phyloP scores from a whole-genome alignment of 2,797 vertebrate genomes.

The Oreochromis mossambicus region DNA sequence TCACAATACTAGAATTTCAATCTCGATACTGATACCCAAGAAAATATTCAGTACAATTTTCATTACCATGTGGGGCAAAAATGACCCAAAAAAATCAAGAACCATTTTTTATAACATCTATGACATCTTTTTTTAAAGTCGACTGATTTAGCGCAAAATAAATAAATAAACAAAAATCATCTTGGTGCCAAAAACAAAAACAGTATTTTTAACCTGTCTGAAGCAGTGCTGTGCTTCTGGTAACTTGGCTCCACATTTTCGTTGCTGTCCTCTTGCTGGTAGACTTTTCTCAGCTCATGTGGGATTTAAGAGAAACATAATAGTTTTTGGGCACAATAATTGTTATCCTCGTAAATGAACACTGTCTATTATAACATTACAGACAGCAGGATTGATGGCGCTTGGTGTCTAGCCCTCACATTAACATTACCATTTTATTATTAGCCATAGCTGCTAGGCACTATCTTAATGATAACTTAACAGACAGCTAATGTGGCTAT shows the following conservation, averaged over 20 bases:
- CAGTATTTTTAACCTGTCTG: not conserved
- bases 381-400: not conserved
- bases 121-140: fast-evolving
- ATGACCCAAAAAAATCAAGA: not conserved
- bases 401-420: not conserved
- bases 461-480: not conserved
- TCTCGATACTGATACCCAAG: not conserved
- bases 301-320: not conserved
- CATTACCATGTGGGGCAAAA: not conserved
- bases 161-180: not conserved
- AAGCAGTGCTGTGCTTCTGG: not conserved
- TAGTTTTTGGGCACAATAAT: not conserved
- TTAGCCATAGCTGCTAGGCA: not conserved
- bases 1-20: not conserved
- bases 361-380: not conserved
- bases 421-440: not conserved
- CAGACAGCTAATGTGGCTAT: not conserved
- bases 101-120: not conserved
- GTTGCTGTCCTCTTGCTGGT: not conserved
- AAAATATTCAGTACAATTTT: not conserved
- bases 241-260: not conserved
- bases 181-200: not conserved
- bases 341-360: not conserved
- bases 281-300: not conserved
- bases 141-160: not conserved